Conservation (phyloP, 2,797 vertebrate genomes). For the Kryptopterus vitreolus region DNA sequence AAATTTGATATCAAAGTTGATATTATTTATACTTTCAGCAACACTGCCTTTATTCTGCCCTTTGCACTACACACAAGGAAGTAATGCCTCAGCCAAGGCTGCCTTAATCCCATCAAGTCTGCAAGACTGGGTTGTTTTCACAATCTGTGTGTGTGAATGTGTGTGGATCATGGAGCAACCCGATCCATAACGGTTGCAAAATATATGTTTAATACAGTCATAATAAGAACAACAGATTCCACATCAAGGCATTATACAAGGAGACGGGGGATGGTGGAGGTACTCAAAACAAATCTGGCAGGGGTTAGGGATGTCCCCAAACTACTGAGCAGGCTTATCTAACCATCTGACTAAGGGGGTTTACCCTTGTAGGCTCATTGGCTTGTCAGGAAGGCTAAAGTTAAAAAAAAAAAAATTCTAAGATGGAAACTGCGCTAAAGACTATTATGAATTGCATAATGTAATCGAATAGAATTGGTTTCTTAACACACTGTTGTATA, state of each 20-base stretch:
- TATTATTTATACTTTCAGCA: conserved; percentile 16
- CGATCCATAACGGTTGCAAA: neutral
- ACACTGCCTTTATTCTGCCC: conserved; percentile 21
- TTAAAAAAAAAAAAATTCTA: conserved; percentile 28
- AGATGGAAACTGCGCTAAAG: conserved; percentile 11
- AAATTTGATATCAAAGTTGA: neutral
- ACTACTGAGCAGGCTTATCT: conserved; percentile 45
- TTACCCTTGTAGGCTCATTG: conserved; percentile 38
- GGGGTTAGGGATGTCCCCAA: conserved; percentile 47
- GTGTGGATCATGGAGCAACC: conserved; percentile 18
- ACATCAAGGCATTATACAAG: neutral
- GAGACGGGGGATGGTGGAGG: neutral
- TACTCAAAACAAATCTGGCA: conserved; percentile 31
- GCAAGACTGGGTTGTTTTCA: neutral
- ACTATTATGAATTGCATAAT: neutral
- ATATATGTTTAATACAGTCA: neutral
- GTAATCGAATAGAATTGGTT: neutral
- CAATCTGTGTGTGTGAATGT: conserved; percentile 30
- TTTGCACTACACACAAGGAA: conserved; percentile 5
- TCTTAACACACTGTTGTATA: neutral
- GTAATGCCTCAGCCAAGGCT: conserved; percentile 7
- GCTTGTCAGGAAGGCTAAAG: conserved; percentile 42
- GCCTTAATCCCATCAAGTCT: conserved; percentile 29
- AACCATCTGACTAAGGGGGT: conserved; percentile 45
- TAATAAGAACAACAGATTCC: conserved; percentile 3